Evolutionary conservation across 1,140 invertebrate species (phyloP).

Genomic region (Hydropsyche tenuis): DNA sequence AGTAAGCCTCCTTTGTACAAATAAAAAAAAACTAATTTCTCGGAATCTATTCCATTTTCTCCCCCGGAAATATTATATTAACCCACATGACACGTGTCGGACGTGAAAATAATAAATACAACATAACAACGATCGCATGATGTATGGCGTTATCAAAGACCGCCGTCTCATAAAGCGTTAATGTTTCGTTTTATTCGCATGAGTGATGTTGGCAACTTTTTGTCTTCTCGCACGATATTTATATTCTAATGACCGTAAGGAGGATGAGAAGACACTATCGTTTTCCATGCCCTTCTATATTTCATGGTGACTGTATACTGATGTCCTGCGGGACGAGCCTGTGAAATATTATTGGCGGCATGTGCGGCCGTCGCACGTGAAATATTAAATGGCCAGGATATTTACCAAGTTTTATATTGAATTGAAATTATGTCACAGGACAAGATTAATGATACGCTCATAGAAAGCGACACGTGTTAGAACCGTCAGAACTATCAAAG

Average conservation of each 20-base stretch:
- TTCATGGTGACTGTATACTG: background rate
- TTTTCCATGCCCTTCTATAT: no score
- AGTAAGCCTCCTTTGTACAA: no score
- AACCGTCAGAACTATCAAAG: background rate
- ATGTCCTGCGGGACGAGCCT: background rate
- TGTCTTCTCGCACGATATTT: constrained; percentile 14
- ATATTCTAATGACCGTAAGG: constrained; percentile 19
- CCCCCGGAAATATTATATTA: no score
- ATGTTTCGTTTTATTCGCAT: constrained; percentile 27
- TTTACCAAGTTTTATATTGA: constrained; percentile 34
- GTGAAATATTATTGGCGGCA: constrained; percentile 6
- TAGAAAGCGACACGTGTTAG: background rate
- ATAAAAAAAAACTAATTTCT: no score
- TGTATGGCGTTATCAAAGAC: background rate
- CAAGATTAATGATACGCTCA: constrained; percentile 27
- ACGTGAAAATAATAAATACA: no score
- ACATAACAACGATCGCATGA: background rate
- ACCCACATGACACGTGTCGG: no score
- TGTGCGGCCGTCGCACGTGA: background rate
- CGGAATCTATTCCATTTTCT: no score
- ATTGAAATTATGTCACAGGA: constrained; percentile 26
- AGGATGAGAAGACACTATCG: no score
- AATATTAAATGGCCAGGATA: constrained; percentile 12
- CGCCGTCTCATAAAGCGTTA: constrained; percentile 10
- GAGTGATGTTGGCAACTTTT: constrained; percentile 30